Evolutionary conservation across 2,888 invertebrate genomes (phyloP), one percentile per base, ranked within the genome.

Genomic region (Synergus umbraculus): DNA sequence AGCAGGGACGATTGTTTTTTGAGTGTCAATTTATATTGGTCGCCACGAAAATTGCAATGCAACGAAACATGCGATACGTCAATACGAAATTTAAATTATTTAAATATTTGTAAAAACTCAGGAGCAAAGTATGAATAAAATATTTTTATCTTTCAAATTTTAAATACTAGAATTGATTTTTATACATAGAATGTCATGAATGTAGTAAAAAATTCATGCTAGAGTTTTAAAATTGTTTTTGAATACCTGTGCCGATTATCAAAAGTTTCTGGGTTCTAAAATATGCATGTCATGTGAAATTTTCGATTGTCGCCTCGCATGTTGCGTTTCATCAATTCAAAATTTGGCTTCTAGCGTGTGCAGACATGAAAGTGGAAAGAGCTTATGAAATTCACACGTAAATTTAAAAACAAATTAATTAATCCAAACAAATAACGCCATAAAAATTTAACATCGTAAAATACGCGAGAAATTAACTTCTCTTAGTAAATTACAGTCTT

Each of bases 1-100:
- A 54, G 73, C 73, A 73, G 73, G 73, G 46, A 67, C 46, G 46
- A 49, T 69, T 49, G 69, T 37, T 49, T 67, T 22, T 46, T 67
- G 15, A 22, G 37, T 29, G 41, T 41, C 13, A 41, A 43, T 10
- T 15, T 41, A 29, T n/a, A 18, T 66, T 64, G 29, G 43, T 66
- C 2, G 12, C n/a, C n/a, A 15, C 41, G 18, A 54, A 29, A 54
- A 73, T 8, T 54, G 54, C 8, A 15, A 73, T 49, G 54, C 22
- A 54, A 73, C 73, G 54, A 54, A 54, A 54, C 73, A 73, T 73
- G 73, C 73, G 37, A 73, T 49, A 15, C 29, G 46, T 46, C 49
- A 46, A 29, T 22, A 54, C 15, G 15, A 46, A 29, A 46, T n/a
- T 73, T 37, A 7, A 10, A 44, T 18, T 44, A 37, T 13, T 43